Evolutionary conservation across 2,113 vertebrate genomes (phyloP).

Genomic region (Microcebus tavaratra): DNA sequence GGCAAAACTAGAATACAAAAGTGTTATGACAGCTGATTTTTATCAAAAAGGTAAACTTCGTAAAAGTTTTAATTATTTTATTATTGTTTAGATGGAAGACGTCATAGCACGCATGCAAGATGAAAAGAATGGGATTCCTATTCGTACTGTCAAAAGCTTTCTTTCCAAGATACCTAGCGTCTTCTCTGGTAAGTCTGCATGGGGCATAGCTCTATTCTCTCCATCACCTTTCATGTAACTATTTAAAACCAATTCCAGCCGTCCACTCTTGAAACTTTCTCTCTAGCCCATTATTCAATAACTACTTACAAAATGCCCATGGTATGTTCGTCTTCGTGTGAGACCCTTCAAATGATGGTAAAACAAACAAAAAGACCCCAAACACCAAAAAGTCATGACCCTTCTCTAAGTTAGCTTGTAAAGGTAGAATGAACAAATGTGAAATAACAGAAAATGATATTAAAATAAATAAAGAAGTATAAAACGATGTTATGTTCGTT

Average conservation of each 20-base stretch:
- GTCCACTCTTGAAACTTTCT: neutral
- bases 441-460: neutral
- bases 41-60: conserved; percentile 45
- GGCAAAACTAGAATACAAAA: neutral
- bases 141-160: conserved; percentile 99
- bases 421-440: neutral
- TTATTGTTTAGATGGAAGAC: conserved; percentile 93
- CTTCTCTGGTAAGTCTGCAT: conserved; percentile 93
- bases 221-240: neutral
- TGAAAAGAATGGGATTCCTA: conserved; percentile 97
- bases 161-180: conserved; percentile 99
- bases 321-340: neutral
- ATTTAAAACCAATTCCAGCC: neutral
- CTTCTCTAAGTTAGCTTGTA: neutral
- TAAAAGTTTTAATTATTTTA: conserved; percentile 51
- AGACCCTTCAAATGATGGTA: neutral
- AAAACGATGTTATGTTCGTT: neutral
- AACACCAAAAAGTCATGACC: neutral
- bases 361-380: neutral
- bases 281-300: neutral
- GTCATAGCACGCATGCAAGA: conserved; percentile 98
- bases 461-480: neutral
- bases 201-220: neutral
- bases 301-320: neutral
- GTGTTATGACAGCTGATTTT: conserved; percentile 24